Evolutionary conservation across 30 jellyfish, hydroid and myxozoan genomes (phyloP).

Genomic region (Catostylus mosaicus): DNA sequence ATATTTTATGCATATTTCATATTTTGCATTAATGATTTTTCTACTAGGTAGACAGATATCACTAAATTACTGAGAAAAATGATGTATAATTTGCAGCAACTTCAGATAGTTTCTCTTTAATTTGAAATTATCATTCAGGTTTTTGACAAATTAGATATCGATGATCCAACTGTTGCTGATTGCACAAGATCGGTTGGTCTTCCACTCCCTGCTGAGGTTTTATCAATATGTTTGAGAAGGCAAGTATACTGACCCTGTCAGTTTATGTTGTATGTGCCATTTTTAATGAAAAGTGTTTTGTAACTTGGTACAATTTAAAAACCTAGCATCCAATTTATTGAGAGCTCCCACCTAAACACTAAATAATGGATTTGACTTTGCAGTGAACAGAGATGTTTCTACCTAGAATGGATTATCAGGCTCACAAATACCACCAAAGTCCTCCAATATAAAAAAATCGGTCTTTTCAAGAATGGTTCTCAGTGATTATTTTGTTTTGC

Average conservation of each 20-base stretch:
- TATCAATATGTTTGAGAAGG: slow-evolving; percentile 48
- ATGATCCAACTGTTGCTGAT: slow-evolving; percentile 54
- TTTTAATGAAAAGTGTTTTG: background rate
- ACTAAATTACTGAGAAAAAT: too few relatives aligned
- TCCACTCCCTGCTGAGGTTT: slow-evolving; percentile 56
- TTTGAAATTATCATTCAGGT: too few relatives aligned
- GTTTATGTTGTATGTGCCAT: background rate
- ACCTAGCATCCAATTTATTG: background rate
- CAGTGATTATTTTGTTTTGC: too few relatives aligned
- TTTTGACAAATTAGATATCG: slow-evolving; percentile 44
- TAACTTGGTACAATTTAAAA: background rate
- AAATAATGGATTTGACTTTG: background rate
- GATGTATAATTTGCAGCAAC: too few relatives aligned
- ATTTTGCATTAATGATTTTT: too few relatives aligned
- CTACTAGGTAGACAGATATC: too few relatives aligned
- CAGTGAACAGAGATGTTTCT: background rate
- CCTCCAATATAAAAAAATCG: too few relatives aligned
- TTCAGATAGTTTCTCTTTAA: too few relatives aligned
- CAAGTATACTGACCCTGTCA: background rate
- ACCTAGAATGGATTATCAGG: background rate
- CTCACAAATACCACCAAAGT: too few relatives aligned
- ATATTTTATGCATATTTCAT: too few relatives aligned
- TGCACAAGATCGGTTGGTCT: slow-evolving; percentile 46
- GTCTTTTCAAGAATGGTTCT: too few relatives aligned
- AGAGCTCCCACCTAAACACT: background rate